Conservation (phyloP, 2,797 vertebrate species). For the Xyrichtys novacula region DNA sequence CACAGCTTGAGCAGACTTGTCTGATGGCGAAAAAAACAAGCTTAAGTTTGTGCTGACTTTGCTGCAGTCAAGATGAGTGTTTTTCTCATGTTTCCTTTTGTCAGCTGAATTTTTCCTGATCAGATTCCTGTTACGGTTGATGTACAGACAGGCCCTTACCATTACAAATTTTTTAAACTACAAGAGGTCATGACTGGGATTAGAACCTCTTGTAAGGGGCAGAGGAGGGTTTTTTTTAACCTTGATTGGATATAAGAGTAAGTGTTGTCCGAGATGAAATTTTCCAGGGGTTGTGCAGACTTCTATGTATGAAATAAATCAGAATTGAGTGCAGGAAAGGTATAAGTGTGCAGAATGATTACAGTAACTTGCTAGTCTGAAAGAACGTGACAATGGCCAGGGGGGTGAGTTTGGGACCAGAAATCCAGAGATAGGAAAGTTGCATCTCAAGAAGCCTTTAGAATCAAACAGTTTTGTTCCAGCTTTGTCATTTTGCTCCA, state of each 20-base stretch:
- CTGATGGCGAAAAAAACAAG: not conserved
- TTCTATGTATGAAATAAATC: too few species aligned
- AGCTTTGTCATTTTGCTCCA: not conserved
- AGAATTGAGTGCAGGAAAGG: too few species aligned
- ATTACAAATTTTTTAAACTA: not conserved
- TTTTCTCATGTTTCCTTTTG: not conserved
- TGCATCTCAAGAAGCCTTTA: too few species aligned
- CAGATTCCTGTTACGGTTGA: not conserved
- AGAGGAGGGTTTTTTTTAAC: not conserved
- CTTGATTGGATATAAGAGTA: too few species aligned
- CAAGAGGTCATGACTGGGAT: not conserved
- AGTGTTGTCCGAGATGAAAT: too few species aligned
- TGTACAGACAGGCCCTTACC: not conserved
- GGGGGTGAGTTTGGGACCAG: too few species aligned
- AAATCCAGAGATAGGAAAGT: too few species aligned
- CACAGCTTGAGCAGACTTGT: slow-evolving; percentile 55
- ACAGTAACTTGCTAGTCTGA: too few species aligned
- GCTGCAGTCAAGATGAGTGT: not conserved
- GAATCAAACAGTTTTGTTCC: not conserved
- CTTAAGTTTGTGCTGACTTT: not conserved
- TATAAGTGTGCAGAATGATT: too few species aligned
- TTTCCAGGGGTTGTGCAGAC: too few species aligned
- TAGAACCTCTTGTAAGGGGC: too few species aligned
- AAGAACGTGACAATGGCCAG: too few species aligned
- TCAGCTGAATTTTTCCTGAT: not conserved